phyloP scores from a whole-genome alignment of 2,113 vertebrate genomes.

The sheep (Ovis aries) region DNA sequence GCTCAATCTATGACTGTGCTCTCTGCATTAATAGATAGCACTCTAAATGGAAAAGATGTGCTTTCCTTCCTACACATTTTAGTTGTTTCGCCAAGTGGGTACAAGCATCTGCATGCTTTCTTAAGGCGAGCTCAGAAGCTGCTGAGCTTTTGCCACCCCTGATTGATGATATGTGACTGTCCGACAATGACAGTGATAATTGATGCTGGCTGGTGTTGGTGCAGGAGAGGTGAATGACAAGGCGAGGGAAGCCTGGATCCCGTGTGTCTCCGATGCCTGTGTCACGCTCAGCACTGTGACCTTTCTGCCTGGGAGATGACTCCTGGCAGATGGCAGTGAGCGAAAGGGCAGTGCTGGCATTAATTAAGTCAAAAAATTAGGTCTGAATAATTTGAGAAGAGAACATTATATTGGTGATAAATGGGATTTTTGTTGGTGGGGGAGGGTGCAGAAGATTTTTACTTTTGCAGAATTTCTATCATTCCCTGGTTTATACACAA shows the following conservation, averaged over 20 bases:
- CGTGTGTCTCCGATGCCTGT: not conserved
- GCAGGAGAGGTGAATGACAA: constrained; percentile 1
- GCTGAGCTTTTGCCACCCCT: constrained; percentile 4
- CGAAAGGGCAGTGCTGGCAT: constrained; percentile 37
- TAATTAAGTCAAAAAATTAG: constrained; percentile 48
- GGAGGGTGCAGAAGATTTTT: not conserved
- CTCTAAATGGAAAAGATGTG: not conserved
- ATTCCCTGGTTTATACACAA: not conserved
- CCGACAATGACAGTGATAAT: constrained; percentile 24
- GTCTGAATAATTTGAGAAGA: constrained; percentile 10
- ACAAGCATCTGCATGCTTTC: not conserved
- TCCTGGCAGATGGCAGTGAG: constrained; percentile 56
- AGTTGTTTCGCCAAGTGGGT: not conserved
- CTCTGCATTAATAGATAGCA: not conserved
- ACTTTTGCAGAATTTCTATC: constrained; percentile 2
- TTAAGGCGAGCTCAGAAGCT: constrained; percentile 1
- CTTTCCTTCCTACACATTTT: not conserved
- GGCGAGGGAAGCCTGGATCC: not conserved
- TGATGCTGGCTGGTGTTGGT: not conserved
- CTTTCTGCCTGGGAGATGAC: constrained; percentile 50
- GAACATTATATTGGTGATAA: not conserved
- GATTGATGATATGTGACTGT: not conserved
- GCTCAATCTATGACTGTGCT: not conserved
- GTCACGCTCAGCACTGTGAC: constrained; percentile 23
- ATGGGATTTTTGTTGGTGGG: not conserved